Conservation (phyloP, 2,113 vertebrate genomes). For the Bubo scandiacus region DNA sequence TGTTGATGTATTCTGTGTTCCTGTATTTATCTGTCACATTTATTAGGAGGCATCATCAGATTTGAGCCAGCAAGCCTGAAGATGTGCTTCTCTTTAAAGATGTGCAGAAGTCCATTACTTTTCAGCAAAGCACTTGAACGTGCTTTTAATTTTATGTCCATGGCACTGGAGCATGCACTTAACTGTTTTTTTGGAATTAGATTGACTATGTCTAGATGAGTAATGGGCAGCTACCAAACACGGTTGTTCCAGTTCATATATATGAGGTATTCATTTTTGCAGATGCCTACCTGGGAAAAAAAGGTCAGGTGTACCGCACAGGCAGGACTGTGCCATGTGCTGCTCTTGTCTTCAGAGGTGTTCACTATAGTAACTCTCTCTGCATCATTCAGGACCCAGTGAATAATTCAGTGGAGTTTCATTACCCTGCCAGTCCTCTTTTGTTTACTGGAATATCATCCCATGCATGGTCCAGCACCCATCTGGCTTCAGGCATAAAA, state of each 20-base stretch:
- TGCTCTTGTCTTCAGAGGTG: not conserved
- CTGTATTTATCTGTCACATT: not conserved
- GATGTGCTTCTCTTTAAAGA: not conserved
- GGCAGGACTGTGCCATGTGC: not conserved
- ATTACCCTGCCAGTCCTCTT: not conserved
- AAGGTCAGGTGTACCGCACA: not conserved
- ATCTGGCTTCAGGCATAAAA: not conserved
- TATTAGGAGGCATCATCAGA: not conserved
- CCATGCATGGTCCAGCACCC: not conserved
- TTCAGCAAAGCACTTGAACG: not conserved
- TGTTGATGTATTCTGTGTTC: not conserved
- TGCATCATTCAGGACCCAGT: constrained; percentile 31
- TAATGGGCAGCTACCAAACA: not conserved
- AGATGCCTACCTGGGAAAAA: not conserved
- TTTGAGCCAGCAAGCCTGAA: not conserved
- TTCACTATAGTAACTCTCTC: not conserved
- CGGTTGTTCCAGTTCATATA: not conserved
- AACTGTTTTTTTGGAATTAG: not conserved
- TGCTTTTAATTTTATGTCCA: not conserved
- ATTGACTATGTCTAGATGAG: not conserved
- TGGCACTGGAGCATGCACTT: not conserved
- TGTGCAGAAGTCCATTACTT: not conserved
- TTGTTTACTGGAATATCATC: constrained; percentile 32
- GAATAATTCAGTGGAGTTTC: constrained; percentile 55
- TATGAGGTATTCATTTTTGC: not conserved